Conservation (phyloP, 2,888 invertebrate genomes). For the Zygogramma bicolorata region DNA sequence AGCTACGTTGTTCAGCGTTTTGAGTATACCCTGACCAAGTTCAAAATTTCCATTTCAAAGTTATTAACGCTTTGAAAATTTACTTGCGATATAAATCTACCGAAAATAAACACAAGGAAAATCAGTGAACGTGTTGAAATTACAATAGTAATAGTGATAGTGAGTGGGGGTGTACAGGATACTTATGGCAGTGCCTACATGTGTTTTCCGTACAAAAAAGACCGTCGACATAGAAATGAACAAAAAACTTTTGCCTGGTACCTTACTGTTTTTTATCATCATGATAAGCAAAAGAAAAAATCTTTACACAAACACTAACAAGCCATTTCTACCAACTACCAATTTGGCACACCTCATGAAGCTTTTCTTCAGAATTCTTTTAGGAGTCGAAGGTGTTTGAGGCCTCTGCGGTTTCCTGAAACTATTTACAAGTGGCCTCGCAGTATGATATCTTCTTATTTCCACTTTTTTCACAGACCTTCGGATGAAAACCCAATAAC, state of each 20-base stretch:
- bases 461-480: slow-evolving; percentile 46
- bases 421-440: slow-evolving; percentile 38
- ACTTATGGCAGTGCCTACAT: background rate
- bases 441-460: slow-evolving; percentile 44
- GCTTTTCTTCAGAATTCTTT: slow-evolving; percentile 48
- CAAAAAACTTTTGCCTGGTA: background rate
- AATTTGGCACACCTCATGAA: slow-evolving; percentile 47
- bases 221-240: too few relatives aligned
- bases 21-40: too few relatives aligned
- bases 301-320: background rate
- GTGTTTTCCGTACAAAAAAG: background rate
- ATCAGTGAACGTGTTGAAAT: background rate
- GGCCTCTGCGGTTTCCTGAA: slow-evolving; percentile 40
- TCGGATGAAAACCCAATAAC: slow-evolving; percentile 21
- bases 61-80: too few relatives aligned
- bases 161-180: background rate
- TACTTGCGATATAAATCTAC: background rate
- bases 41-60: background rate
- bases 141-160: background rate
- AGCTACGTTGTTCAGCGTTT: too few relatives aligned
- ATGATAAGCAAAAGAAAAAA: background rate
- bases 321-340: background rate
- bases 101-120: background rate
- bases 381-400: slow-evolving; percentile 46
- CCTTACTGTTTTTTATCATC: background rate